phyloP scores from a whole-genome alignment of 2,113 vertebrate genomes.

The Typhlomys cinereus region DNA sequence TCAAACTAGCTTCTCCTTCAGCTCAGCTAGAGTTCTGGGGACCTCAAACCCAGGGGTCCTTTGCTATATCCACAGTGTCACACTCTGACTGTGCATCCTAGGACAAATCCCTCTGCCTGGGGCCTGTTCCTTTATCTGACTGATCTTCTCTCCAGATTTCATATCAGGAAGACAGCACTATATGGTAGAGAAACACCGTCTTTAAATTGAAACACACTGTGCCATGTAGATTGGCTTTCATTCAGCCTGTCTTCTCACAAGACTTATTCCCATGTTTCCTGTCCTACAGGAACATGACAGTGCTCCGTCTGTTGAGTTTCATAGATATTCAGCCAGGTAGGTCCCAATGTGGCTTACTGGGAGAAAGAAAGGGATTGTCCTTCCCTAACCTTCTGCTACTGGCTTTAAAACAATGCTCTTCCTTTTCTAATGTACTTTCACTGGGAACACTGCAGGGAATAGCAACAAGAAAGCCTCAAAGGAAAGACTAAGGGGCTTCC shows the following conservation, averaged over 20 bases:
- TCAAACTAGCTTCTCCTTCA: neutral
- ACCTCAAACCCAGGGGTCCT: neutral
- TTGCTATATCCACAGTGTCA: neutral
- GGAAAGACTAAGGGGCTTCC: neutral
- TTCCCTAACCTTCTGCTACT: neutral
- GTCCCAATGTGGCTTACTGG: accelerated
- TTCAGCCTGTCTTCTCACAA: neutral
- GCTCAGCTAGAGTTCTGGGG: neutral
- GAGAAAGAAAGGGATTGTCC: neutral
- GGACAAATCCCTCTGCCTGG: neutral
- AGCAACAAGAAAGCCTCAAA: no score
- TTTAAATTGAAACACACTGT: no score
- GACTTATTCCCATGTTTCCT: no score
- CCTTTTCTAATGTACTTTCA: neutral
- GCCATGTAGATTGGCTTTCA: neutral
- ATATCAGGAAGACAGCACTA: accelerated
- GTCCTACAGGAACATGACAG: neutral
- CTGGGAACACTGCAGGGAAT: no score
- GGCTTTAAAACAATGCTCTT: neutral
- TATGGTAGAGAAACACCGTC: neutral
- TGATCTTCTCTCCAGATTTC: neutral
- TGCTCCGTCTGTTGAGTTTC: neutral
- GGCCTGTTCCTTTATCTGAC: no score
- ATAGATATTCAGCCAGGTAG: neutral
- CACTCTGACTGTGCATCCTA: no score